Conservation (phyloP, 2,797 vertebrate genomes). For the Gallirallus australis region DNA sequence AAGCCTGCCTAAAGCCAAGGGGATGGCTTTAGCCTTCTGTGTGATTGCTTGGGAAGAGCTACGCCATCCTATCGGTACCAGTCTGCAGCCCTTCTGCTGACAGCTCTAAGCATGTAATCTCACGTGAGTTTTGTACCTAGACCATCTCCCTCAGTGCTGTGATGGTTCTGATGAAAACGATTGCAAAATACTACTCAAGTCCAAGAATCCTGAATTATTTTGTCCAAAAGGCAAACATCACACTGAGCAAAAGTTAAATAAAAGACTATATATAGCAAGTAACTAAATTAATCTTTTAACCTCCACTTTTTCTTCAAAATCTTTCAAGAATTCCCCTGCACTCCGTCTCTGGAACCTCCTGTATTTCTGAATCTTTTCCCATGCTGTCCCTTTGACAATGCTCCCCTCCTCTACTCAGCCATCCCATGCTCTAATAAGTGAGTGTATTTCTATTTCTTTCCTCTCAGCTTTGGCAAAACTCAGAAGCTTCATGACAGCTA, state of each 20-base stretch:
- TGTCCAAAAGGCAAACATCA: background rate
- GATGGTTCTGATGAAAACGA: background rate
- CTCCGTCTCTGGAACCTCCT: background rate
- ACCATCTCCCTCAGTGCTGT: background rate
- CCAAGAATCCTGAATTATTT: background rate
- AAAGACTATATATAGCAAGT: background rate
- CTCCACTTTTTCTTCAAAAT: background rate
- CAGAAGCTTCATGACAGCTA: background rate
- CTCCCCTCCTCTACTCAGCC: background rate
- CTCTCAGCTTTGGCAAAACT: background rate
- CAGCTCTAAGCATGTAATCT: background rate
- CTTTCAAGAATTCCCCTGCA: background rate
- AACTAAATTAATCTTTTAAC: background rate
- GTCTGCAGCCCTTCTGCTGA: background rate
- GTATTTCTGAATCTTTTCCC: background rate
- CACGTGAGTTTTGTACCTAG: background rate
- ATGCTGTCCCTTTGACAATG: accelerated
- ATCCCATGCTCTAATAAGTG: background rate
- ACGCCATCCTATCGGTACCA: accelerated
- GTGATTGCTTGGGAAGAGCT: background rate
- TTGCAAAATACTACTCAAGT: background rate
- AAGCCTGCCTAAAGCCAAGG: background rate
- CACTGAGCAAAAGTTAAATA: background rate
- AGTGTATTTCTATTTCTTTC: background rate
- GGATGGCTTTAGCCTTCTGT: background rate